Base-by-base conservation (phyloP, 2,888 invertebrate genomes). In the Chloroclystis v-ata region DNA sequence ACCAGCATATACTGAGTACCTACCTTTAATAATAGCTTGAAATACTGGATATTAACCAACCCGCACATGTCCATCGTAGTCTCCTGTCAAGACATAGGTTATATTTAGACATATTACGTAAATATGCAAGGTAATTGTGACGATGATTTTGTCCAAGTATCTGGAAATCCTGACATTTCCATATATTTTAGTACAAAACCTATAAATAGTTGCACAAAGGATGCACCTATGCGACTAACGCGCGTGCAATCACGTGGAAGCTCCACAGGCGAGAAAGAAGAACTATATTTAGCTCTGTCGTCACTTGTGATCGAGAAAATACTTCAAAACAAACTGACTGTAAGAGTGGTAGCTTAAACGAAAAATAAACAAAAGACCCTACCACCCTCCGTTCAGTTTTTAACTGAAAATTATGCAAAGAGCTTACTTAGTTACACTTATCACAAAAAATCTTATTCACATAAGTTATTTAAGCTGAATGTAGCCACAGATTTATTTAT, bases 401-500 rank as follows among this genome's bases (percentile, higher is more conserved):
- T 35, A 35, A 35, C n/a, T 35, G 10, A 10, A 35, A 24, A 35
- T 10, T 20, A 33, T 11, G 35, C 29, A 11, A 40, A 40, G 10
- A 12, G 13, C 37, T 30, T 30, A n/a, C 14, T 28, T 30, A 52
- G 51, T 46, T 41, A 47, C 49, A 48, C 49, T 52, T 58, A 56
- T 52, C 47, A 43, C 43, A 20, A 32, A 50, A 38, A 60, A 64
- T 61, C 63, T 60, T 65, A 68, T 68, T 69, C 71, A 65, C 61
- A 63, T 68, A 69, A 72, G 69, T 76, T 77, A 77, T 78, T 78
- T 76, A 63, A 59, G 66, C 59, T 56, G 67, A 66, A 74, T 70
- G 70, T 69, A 66, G 67, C 77, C 77, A 64, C 77, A 69, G 67
- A 72, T 77, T 80, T 79, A 78, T 77, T 78, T 75, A 58, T 61